Conservation (phyloP, 2,113 vertebrate species). For the Ophiodon elongatus region DNA sequence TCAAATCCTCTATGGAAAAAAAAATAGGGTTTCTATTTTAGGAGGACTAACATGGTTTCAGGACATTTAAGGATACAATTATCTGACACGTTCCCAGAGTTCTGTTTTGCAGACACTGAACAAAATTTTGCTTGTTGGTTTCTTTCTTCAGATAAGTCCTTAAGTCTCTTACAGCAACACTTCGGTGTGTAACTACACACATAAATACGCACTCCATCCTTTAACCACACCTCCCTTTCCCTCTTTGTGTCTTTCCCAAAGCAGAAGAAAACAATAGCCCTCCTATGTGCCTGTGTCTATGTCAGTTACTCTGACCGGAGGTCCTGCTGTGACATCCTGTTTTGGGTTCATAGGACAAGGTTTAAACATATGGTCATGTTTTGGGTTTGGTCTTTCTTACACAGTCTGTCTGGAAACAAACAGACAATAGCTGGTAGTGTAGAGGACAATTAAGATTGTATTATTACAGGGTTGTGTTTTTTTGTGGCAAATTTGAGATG, state of each 20-base stretch:
- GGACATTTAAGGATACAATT: constrained; percentile 21
- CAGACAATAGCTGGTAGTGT: constrained; percentile 66
- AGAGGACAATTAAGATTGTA: constrained; percentile 39
- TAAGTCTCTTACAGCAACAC: constrained; percentile 25
- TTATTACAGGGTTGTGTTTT: constrained; percentile 44
- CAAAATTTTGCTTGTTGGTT: not conserved
- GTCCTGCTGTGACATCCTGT: constrained; percentile 83
- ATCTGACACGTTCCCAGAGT: not conserved
- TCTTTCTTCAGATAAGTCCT: constrained; percentile 5
- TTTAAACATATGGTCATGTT: constrained; percentile 78
- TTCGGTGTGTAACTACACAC: not conserved
- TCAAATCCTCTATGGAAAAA: constrained; percentile 4
- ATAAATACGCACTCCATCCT: constrained; percentile 21
- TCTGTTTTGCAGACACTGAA: constrained; percentile 17
- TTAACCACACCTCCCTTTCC: constrained; percentile 36
- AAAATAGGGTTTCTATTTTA: constrained; percentile 18
- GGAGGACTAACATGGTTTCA: not conserved
- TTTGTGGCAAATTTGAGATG: not conserved
- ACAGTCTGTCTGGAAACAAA: constrained; percentile 64
- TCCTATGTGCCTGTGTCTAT: constrained; percentile 63
- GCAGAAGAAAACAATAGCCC: constrained; percentile 68
- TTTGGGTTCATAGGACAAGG: constrained; percentile 76
- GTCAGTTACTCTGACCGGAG: constrained; percentile 62
- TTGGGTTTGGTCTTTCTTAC: constrained; percentile 59
- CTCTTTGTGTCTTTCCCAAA: constrained; percentile 45